These are phyloP conservation scores for Bradypus variegatus DNA, from an alignment of 2,797 vertebrate species.

Conservation along the genomic window DNA sequence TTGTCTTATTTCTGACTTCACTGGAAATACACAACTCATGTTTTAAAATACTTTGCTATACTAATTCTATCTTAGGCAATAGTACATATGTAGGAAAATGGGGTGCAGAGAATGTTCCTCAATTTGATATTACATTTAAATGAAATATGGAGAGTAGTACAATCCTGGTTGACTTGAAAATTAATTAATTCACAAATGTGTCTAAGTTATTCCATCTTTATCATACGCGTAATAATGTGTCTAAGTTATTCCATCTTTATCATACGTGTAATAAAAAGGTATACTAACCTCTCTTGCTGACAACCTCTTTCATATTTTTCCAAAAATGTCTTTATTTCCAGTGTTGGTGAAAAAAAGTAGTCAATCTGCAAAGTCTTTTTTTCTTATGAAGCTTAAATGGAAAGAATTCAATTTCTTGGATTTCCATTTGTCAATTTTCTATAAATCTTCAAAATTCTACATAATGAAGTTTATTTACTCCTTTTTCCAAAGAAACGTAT, in stretches of 20 bases:
- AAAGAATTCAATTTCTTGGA: slow-evolving; percentile 99
- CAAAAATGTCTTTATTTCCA: slow-evolving; percentile 90
- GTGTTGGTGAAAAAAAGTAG: slow-evolving; percentile 95
- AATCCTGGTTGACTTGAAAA: not conserved
- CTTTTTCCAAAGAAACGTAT: slow-evolving; percentile 89
- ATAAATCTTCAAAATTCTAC: slow-evolving; percentile 87
- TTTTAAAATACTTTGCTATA: not conserved
- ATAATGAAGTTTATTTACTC: slow-evolving; percentile 87
- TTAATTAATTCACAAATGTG: not conserved
- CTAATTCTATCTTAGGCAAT: not conserved
- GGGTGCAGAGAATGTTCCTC: not conserved
- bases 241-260: not conserved
- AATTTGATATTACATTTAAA: not conserved
- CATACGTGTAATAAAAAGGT: not conserved
- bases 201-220: not conserved
- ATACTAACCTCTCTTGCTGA: slow-evolving; percentile 86
- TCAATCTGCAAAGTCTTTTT: slow-evolving; percentile 97
- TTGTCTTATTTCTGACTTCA: not conserved
- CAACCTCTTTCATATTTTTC: slow-evolving; percentile 92
- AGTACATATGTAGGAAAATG: not conserved
- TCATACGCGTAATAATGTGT: not conserved
- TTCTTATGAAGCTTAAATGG: slow-evolving; percentile 94
- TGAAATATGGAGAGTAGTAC: not conserved
- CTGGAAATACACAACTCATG: not conserved
- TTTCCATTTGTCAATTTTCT: slow-evolving; percentile 92